Conservation (phyloP, 2,797 vertebrate genomes). For the Podargus strigoides region DNA sequence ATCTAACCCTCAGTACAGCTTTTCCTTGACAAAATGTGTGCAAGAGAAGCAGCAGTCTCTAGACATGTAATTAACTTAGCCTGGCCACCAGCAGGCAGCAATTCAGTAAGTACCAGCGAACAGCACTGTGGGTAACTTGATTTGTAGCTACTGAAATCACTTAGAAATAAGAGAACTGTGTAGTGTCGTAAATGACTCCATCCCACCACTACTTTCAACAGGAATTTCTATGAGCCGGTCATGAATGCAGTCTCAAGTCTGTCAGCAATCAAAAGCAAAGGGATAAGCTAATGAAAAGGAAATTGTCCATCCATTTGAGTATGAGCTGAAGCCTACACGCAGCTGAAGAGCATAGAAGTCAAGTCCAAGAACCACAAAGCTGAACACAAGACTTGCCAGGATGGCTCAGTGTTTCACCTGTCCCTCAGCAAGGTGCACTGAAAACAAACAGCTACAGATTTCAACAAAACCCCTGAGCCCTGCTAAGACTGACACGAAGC, state of each 20-base stretch:
- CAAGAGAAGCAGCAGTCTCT: background rate
- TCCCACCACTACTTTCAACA: background rate
- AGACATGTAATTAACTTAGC: constrained; percentile 27
- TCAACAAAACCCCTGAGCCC: background rate
- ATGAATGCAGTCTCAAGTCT: background rate
- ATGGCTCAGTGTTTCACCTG: background rate
- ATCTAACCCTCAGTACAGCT: background rate
- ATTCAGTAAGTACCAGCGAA: constrained; percentile 32
- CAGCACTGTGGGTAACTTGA: constrained; percentile 47
- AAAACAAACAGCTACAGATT: background rate
- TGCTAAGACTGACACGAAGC: background rate
- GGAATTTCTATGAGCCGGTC: background rate
- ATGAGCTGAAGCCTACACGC: background rate
- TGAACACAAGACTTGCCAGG: background rate
- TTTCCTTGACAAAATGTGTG: background rate
- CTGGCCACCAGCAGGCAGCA: constrained; percentile 45
- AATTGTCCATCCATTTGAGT: background rate
- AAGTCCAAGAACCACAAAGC: background rate
- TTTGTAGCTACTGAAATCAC: constrained; percentile 48
- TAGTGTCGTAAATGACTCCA: background rate
- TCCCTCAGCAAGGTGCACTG: background rate
- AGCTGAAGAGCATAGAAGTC: background rate
- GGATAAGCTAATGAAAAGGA: constrained; percentile 17
- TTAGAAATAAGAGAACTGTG: constrained; percentile 15
- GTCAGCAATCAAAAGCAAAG: constrained; percentile 4